Percentiles rank a stretch among this genome's conserved stretches.
phyloP scores from a whole-genome alignment of 2,797 vertebrate species.

The Pempheris klunzingeri region DNA sequence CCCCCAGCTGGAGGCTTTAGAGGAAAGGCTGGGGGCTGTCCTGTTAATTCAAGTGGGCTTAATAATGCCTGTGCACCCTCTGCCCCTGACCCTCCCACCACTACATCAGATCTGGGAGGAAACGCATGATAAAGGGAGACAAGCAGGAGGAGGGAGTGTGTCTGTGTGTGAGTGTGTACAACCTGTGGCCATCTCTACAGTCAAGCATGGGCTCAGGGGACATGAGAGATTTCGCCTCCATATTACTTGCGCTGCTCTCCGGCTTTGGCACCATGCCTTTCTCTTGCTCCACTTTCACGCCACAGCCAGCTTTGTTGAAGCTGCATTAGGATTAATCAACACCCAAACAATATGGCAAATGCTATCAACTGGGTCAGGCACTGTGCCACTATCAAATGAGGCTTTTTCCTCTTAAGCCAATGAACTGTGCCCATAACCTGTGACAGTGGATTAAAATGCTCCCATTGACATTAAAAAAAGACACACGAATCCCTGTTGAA shows the following conservation, averaged over 20 bases:
- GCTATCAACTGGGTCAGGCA: conserved; percentile 78
- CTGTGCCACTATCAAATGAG: conserved; percentile 68
- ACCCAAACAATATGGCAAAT: conserved; percentile 81
- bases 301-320: conserved; percentile 74
- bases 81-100: conserved; percentile 81
- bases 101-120: conserved; percentile 82
- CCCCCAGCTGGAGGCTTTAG: conserved; percentile 84
- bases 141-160: conserved; percentile 63
- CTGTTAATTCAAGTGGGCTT: conserved; percentile 87
- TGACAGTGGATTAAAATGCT: conserved; percentile 48
- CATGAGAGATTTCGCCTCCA: conserved; percentile 61
- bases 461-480: not conserved
- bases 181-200: conserved; percentile 77
- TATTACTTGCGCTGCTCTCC: conserved; percentile 57
- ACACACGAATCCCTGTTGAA: conserved; percentile 13
- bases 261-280: conserved; percentile 59
- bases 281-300: conserved; percentile 72
- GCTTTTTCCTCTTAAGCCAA: conserved; percentile 60
- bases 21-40: conserved; percentile 83
- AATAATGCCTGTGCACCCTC: conserved; percentile 84
- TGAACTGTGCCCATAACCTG: conserved; percentile 54
- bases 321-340: conserved; percentile 82
- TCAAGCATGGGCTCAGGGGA: conserved; percentile 62
- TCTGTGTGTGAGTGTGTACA: conserved; percentile 52
- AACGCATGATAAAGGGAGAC: conserved; percentile 81